Evolutionary conservation across 1,140 invertebrate species (phyloP).

Genomic region (Holotrichia oblita): DNA sequence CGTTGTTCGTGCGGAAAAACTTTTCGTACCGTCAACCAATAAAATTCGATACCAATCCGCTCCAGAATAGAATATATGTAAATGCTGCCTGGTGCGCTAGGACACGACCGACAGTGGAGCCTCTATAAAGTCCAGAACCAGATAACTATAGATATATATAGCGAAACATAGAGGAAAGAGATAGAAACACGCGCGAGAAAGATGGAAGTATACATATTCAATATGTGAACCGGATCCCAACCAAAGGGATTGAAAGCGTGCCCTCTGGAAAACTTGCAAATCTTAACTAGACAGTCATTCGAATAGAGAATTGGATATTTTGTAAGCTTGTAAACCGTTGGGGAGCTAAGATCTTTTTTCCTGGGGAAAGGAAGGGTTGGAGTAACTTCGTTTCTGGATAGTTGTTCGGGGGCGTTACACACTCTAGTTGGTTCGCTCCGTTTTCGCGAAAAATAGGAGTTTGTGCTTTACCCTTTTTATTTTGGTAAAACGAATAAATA

Average conservation of each 20-base stretch:
- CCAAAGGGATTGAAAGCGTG: not conserved
- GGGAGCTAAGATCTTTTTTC: not conserved
- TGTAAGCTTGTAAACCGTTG: conserved; percentile 8
- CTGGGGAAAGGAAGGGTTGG: not conserved
- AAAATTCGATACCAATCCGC: not conserved
- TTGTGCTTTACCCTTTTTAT: not conserved
- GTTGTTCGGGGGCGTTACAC: not conserved
- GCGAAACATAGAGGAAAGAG: not conserved
- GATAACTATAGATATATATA: not conserved
- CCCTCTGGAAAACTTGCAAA: conserved; percentile 11
- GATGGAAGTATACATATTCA: not conserved
- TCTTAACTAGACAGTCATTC: conserved; percentile 20
- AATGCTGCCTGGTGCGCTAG: not conserved
- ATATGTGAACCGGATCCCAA: not conserved
- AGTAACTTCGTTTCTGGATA: not conserved
- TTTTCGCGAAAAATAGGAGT: conserved; percentile 8
- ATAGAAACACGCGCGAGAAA: not conserved
- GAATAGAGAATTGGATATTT: conserved; percentile 13
- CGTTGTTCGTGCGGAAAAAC: not conserved
- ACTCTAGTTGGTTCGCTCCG: not conserved
- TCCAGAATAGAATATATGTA: not conserved
- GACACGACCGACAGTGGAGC: not conserved
- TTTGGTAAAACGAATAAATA: not conserved
- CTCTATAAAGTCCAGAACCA: not conserved
- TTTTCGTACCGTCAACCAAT: not conserved